phyloP scores from a whole-genome alignment of 2,113 vertebrate genomes.

The Lipophrys pholis region DNA sequence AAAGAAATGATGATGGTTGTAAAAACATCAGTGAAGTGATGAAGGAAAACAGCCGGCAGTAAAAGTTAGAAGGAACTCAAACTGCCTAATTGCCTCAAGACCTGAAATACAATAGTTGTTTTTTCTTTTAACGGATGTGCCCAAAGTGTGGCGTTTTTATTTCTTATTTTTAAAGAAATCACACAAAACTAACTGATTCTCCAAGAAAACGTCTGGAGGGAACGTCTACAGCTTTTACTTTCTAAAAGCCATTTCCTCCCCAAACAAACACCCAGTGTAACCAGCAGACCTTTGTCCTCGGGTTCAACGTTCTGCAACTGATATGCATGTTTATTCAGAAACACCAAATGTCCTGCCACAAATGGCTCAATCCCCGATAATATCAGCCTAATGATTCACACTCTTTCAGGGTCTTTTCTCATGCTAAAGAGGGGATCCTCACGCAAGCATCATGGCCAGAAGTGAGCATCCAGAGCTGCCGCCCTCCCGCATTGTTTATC shows the following conservation, averaged over 20 bases:
- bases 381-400: constrained; percentile 69
- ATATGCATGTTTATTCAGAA: constrained; percentile 20
- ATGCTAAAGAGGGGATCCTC: constrained; percentile 77
- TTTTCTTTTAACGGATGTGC: background rate
- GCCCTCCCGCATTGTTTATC: constrained; percentile 64
- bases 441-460: constrained; percentile 63
- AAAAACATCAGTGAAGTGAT: constrained; percentile 10
- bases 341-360: constrained; percentile 61
- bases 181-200: background rate
- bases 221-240: background rate
- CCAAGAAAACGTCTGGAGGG: background rate
- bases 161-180: background rate
- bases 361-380: constrained; percentile 65
- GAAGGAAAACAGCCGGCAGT: background rate
- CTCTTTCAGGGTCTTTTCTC: constrained; percentile 66
- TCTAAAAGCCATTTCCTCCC: background rate
- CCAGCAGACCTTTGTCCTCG: constrained; percentile 12
- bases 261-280: constrained; percentile 11
- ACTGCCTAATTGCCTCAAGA: background rate
- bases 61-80: constrained; percentile 5
- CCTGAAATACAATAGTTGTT: background rate
- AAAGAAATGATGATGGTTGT: constrained; percentile 5
- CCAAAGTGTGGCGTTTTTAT: background rate
- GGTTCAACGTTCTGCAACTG: constrained; percentile 10
- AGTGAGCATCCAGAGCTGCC: constrained; percentile 58